Base-by-base conservation (phyloP, 2,888 invertebrate genomes). In the Linhomoeus sp. region DNA sequence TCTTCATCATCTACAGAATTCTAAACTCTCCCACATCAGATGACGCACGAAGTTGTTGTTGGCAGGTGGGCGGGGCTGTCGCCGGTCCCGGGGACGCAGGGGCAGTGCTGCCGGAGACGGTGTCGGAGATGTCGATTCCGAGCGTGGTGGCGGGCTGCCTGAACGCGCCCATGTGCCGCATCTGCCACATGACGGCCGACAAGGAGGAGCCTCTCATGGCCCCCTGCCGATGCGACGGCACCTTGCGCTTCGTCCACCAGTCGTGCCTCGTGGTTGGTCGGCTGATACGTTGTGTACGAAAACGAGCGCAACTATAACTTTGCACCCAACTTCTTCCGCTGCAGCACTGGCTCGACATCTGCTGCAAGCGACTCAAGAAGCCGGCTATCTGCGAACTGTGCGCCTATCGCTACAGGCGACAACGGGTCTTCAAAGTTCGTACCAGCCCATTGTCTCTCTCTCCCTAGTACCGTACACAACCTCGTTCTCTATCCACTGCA, bases 341-440 rank as follows among this genome's bases (percentile, higher is more conserved):
- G 29, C 61, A 72, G 71, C 70, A 67, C 62, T 72, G 72, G 72
- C 62, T 72, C 48, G 69, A 71, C 56, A 67, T 71, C 43, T 67
- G 66, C 38, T 64, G 65, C 29, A 64, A 67, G 46, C 67, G 67
- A 52, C 65, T 67, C 44, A 66, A 67, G 49, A 68, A 67, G 47
- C 67, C 69, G 7, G 68, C 72, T 3, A 61, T 63, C 41, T 72
- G 72, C 64, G 72, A 72, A 58, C 63, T 72, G n/a, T 72, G 72
- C 55, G 67, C 70, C 46, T 73, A 68, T 56, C 66, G 67, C 53
- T 72, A 70, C 57, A 63, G 67, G 45, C 63, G 72, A 56, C 70
- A 70, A 56, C 70, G 71, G 53, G 64, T 67, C 53, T 70, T 72
- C 54, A 70, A 69, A 63, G 72, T 72, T 33, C 25, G 41, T 23